Evolutionary conservation across 1,140 invertebrate genomes (phyloP), one percentile per base, ranked within the genome.

Genomic region (Drosophila ironensis): DNA sequence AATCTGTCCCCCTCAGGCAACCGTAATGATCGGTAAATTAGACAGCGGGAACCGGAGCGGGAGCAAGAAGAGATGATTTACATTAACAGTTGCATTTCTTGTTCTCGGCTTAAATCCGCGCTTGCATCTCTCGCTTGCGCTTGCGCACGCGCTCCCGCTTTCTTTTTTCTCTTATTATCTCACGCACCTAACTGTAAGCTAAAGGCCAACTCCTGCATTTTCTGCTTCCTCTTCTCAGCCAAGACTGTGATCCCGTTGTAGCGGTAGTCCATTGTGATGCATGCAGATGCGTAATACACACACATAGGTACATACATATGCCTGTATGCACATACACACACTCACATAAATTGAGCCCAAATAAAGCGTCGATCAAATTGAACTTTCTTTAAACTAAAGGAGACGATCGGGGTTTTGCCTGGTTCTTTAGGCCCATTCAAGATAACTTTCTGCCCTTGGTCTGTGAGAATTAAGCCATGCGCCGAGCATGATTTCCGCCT

Each of bases 51-150:
- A 56, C 27, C 3, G 9, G 16, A 20, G 35, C 30, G 17, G 33
- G 30, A 17, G 33, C n/a, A n/a, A n/a, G n/a, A n/a, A 16, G 33
- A 37, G 33, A 46, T 60, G 72, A 81, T 84, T 84, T 84, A 74
- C 78, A 84, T 84, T 84, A 86, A 84, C 78, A 84, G 78, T 84
- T 84, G 78, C 80, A 84, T 84, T 86, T 84, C 80, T 84, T 84
- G 80, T 86, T 84, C 74, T 60, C 51, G 17, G 56, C 52, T 60
- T 60, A 60, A 35, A 60, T 30, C 47, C 8, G 50, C 11, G 40
- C 48, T 20, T 57, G 41, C 16, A 48, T 54, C 24, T 42, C 5
- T n/a, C 20, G n/a, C n/a, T n/a, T n/a, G n/a, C n/a, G n/a, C n/a
- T n/a, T n/a, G n/a, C n/a, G n/a, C n/a, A n/a, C n/a, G n/a, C n/a